These are phyloP conservation scores for Euzetes globulus DNA, from an alignment of 2,888 invertebrate genomes.

Conservation along the genomic window DNA sequence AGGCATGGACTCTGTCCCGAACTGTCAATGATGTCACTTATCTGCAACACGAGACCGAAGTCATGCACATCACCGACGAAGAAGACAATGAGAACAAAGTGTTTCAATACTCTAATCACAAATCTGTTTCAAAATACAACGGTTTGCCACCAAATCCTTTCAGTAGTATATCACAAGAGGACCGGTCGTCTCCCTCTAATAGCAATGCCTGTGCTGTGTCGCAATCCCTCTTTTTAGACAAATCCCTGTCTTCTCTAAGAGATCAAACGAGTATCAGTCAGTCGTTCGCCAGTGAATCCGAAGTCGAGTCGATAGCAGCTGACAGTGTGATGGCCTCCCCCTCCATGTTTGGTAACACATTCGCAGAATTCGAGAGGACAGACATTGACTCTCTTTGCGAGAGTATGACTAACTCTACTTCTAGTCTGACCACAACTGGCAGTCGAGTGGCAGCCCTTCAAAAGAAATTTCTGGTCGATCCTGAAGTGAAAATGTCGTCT, in stretches of 20 bases:
- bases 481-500: constrained; percentile 7
- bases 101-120: constrained; percentile 4
- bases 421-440: constrained; percentile 29
- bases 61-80: constrained; percentile 26
- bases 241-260: constrained; percentile 7
- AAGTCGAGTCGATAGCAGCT: not conserved
- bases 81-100: constrained; percentile 13
- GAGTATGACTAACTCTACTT: not conserved
- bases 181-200: constrained; percentile 8
- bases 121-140: constrained; percentile 2
- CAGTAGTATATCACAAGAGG: not conserved
- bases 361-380: constrained; percentile 39
- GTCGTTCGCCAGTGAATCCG: constrained; percentile 13
- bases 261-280: constrained; percentile 27
- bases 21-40: constrained; percentile 59
- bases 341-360: constrained; percentile 34
- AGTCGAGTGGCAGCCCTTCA: constrained; percentile 37
- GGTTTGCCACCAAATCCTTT: not conserved
- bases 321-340: not conserved
- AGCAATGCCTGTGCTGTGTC: constrained; percentile 16
- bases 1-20: constrained; percentile 64
- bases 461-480: constrained; percentile 9
- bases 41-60: constrained; percentile 52
- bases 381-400: constrained; percentile 35
- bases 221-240: not conserved